Percentiles rank a stretch among this genome's conserved stretches.
Evolutionary conservation across 2,888 invertebrate genomes (phyloP).

Genomic region (Sinohyriopsis cumingii): DNA sequence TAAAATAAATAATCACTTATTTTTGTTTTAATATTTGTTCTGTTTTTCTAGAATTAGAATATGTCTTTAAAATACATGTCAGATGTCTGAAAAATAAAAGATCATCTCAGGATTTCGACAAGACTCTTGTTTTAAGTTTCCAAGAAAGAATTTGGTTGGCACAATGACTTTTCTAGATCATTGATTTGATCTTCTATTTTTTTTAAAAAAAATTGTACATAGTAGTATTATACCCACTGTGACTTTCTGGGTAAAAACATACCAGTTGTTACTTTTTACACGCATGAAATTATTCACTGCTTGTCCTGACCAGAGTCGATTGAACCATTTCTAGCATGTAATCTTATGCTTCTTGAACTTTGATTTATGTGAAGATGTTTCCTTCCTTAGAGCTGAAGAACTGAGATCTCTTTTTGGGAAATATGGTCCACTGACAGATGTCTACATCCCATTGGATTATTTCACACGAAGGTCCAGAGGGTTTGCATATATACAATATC

Average conservation of each 20-base stretch:
- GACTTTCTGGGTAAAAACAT: too few relatives aligned
- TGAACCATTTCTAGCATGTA: too few relatives aligned
- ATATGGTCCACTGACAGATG: constrained; percentile 74
- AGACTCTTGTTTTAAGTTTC: neutral
- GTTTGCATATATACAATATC: constrained; percentile 76
- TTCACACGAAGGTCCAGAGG: constrained; percentile 72
- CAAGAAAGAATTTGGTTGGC: neutral
- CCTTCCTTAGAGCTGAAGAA: constrained; percentile 70
- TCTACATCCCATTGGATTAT: constrained; percentile 74
- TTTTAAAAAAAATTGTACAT: too few relatives aligned
- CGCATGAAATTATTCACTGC: neutral
- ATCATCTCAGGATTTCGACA: neutral
- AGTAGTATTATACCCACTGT: too few relatives aligned
- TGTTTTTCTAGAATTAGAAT: too few relatives aligned
- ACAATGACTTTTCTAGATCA: neutral
- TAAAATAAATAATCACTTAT: too few relatives aligned
- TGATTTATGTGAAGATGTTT: constrained; percentile 7
- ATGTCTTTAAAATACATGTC: too few relatives aligned
- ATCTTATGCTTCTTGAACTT: too few relatives aligned
- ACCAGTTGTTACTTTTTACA: too few relatives aligned
- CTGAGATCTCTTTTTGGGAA: constrained; percentile 73
- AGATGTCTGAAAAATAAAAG: too few relatives aligned
- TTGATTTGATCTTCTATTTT: neutral
- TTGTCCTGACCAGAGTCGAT: neutral
- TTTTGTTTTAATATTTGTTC: too few relatives aligned